Conservation (phyloP, 2,113 vertebrate genomes). For the Tychaedon coryphoeus region DNA sequence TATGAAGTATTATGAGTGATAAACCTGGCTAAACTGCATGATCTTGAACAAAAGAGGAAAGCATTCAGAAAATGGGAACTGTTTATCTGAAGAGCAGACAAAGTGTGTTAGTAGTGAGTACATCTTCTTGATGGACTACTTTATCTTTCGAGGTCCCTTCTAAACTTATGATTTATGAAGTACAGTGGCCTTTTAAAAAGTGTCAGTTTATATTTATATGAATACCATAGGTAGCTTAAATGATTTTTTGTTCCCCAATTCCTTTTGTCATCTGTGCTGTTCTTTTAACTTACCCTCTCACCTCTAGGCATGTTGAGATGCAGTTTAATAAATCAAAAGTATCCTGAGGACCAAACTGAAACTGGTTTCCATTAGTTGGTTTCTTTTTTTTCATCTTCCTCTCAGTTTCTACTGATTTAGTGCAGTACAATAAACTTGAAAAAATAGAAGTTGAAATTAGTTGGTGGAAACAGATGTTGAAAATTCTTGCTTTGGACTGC, state of each 20-base stretch:
- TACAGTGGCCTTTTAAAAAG: background rate
- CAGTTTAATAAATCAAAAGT: background rate
- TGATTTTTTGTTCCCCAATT: background rate
- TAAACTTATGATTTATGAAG: background rate
- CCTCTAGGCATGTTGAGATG: background rate
- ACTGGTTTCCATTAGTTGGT: background rate
- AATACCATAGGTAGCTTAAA: background rate
- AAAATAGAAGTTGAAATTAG: background rate
- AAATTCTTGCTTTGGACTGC: background rate
- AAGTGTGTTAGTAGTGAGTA: background rate
- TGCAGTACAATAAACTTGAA: constrained; percentile 17
- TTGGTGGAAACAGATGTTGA: background rate
- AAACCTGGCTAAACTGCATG: background rate
- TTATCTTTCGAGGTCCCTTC: background rate
- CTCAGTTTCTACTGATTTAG: constrained; percentile 24
- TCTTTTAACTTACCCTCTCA: background rate
- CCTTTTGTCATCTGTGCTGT: background rate
- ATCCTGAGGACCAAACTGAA: background rate
- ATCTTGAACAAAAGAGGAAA: background rate
- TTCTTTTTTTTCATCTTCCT: background rate
- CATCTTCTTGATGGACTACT: background rate
- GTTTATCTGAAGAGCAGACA: background rate
- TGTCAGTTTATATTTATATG: background rate
- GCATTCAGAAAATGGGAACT: background rate
- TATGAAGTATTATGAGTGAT: background rate